These are phyloP conservation scores for Ctenopoma kingsleyae DNA, from an alignment of 2,797 vertebrate genomes.

Conservation along the genomic window DNA sequence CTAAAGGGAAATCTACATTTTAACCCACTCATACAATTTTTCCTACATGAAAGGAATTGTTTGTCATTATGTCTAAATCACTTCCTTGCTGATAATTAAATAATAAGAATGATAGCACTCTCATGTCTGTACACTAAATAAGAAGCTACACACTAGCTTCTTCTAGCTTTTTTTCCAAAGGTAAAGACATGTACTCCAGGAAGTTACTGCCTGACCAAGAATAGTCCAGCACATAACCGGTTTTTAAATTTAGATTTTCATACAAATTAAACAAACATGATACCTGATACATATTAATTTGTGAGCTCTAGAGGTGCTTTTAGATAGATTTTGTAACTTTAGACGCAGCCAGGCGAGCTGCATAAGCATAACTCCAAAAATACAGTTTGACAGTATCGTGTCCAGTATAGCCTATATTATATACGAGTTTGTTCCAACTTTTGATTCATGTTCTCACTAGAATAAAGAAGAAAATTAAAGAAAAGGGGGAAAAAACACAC, in stretches of 20 bases:
- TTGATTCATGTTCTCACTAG: too few relatives aligned
- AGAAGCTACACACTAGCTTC: neutral
- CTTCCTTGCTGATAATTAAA: neutral
- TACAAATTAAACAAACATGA: neutral
- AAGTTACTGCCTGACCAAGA: neutral
- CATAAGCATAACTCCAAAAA: too few relatives aligned
- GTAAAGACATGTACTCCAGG: neutral
- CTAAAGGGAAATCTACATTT: slow-evolving; percentile 7
- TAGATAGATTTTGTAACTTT: too few relatives aligned
- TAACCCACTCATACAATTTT: slow-evolving; percentile 9
- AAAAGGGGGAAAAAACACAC: neutral
- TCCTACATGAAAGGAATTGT: neutral
- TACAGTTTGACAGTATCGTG: too few relatives aligned
- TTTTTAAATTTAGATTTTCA: neutral
- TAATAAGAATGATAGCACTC: neutral
- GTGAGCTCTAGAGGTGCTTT: neutral
- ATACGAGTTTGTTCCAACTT: too few relatives aligned
- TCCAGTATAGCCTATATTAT: too few relatives aligned
- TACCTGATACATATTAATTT: neutral
- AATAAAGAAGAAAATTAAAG: too few relatives aligned
- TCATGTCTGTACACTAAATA: neutral
- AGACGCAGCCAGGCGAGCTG: too few relatives aligned
- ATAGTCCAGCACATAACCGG: neutral
- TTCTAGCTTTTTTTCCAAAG: neutral
- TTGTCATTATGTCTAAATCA: neutral